Evolutionary conservation across 2,888 invertebrate species (phyloP), one percentile per base, ranked within the genome.

Genomic region (Uropetala carovei): DNA sequence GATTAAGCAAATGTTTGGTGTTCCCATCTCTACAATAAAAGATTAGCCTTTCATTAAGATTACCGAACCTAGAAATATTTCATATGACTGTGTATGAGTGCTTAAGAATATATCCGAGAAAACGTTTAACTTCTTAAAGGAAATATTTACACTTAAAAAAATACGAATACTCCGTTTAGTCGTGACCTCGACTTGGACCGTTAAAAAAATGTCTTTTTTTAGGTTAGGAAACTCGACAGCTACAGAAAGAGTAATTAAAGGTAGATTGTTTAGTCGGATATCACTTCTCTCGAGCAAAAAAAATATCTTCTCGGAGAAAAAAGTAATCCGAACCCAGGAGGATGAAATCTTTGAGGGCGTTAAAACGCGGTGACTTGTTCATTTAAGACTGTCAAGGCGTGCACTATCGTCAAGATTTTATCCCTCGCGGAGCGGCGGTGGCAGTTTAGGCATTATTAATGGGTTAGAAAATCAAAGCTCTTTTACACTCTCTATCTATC

Each of bases 381-480:
- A 75, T 75, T 75, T 75, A 11, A 27, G 75, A 75, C 22, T 75
- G 75, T 75, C 75, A 68, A 13, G 64, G 64, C 64, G 68, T n/a
- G n/a, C 75, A 75, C 75, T 75, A 68, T 68, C 68, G 68, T n/a
- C 68, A 68, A 18, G 10, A 18, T 68, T 22, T 75, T 14, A 27
- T 27, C 5, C 75, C 75, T n/a, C 14, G 18, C 11, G 75, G 9
- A 16, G 3, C 8, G 75, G 75, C 75, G 22, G n/a, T 9, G 68
- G 43, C 43, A 43, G 43, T 43, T 43, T 43, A 43, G 68, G 27
- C 3, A 22, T 75, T 75, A 75, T 75, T 75, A 75, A 75, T 75
- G 75, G 22, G 75, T 75, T 75, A 75, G 75, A 75, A 75, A 75
- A 75, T 75, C 75, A 75, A 75, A 75, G 75, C 27, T 75, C 75